Conservation (phyloP, 1,140 invertebrate genomes). For the Lysiphlebus fabarum region DNA sequence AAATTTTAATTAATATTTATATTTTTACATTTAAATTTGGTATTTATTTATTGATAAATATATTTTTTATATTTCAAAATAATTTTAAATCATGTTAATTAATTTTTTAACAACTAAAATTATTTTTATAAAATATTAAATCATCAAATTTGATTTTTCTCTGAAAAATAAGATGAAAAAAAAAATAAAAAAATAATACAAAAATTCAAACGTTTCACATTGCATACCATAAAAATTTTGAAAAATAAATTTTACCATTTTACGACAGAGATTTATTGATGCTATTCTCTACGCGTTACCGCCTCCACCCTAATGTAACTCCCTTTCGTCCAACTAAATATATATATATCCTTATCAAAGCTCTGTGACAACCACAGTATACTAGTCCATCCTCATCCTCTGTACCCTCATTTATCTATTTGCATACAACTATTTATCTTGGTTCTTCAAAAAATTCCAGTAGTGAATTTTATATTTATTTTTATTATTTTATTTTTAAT, state of each 20-base stretch:
- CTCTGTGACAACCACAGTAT: conserved; percentile 10
- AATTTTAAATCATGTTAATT: too few species aligned
- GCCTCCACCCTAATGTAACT: conserved; percentile 23
- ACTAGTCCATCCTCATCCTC: conserved; percentile 15
- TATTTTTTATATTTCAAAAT: too few species aligned
- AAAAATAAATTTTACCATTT: conserved; percentile 33
- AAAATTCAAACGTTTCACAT: background rate
- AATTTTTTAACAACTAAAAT: too few species aligned
- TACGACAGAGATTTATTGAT: conserved; percentile 34
- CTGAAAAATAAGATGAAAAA: too few species aligned
- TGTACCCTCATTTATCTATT: conserved; percentile 23
- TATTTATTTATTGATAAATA: too few species aligned
- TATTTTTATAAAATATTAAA: too few species aligned
- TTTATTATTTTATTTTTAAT: too few species aligned
- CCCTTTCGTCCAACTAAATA: conserved; percentile 1
- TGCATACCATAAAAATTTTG: conserved; percentile 1
- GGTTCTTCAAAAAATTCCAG: conserved; percentile 10
- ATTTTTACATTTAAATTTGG: too few species aligned
- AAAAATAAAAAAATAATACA: background rate
- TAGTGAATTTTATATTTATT: too few species aligned
- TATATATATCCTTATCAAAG: background rate
- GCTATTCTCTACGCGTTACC: conserved; percentile 34
- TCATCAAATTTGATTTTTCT: too few species aligned
- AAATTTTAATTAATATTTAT: too few species aligned
- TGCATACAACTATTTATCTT: conserved; percentile 15